phyloP scores from a whole-genome alignment of 2,113 vertebrate species.

The Microcebus jonahi region DNA sequence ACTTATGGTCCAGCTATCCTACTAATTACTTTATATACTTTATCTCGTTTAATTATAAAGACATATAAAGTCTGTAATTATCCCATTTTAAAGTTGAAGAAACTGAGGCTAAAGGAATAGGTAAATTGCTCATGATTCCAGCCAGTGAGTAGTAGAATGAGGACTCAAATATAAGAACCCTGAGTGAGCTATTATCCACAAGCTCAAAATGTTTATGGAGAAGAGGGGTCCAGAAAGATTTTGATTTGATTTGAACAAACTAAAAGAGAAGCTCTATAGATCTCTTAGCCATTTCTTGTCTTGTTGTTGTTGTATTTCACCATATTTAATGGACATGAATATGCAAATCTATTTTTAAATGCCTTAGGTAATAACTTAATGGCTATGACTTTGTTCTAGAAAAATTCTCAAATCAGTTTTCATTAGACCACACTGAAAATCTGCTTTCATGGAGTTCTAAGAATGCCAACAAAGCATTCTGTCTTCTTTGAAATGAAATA shows the following conservation, averaged over 20 bases:
- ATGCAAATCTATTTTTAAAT: not conserved
- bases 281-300: not conserved
- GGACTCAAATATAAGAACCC: not conserved
- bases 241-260: not conserved
- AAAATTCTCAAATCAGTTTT: conserved; percentile 35
- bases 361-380: not conserved
- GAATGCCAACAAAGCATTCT: not conserved
- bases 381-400: not conserved
- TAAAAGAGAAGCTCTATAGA: not conserved
- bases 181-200: not conserved
- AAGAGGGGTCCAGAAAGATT: not conserved
- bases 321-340: not conserved
- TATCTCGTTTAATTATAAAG: not conserved
- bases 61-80: not conserved
- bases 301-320: not conserved
- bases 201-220: not conserved
- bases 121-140: not conserved
- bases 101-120: not conserved
- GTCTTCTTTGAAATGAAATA: conserved; percentile 6
- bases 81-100: conserved; percentile 11
- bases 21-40: not conserved
- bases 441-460: not conserved
- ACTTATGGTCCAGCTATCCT: not conserved
- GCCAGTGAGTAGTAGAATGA: not conserved
- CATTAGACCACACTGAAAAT: not conserved